Evolutionary conservation across 2,888 invertebrate species (phyloP).

Genomic region (Cryptocheilus praepositus): DNA sequence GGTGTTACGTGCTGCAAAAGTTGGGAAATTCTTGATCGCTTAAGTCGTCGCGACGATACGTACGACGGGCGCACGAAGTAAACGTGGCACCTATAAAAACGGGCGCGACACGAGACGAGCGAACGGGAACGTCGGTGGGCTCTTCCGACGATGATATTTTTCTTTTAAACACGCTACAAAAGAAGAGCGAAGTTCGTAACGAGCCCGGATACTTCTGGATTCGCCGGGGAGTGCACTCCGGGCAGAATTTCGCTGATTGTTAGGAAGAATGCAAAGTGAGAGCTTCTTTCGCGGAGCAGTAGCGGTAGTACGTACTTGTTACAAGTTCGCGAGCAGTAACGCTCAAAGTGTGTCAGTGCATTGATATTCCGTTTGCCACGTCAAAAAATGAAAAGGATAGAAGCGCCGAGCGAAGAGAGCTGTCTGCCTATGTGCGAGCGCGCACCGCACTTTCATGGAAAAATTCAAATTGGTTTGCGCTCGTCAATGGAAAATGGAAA

Average conservation of each 20-base stretch:
- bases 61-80: too few species aligned
- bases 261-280: slow-evolving; percentile 29
- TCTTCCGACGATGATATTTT: slow-evolving; percentile 21
- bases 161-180: slow-evolving; percentile 21
- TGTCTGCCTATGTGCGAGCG: too few species aligned
- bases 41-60: too few species aligned
- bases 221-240: slow-evolving; percentile 26
- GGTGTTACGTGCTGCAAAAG: too few species aligned
- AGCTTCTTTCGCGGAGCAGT: slow-evolving; percentile 19
- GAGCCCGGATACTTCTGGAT: slow-evolving; percentile 36
- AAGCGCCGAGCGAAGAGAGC: too few species aligned
- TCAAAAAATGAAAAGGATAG: not conserved
- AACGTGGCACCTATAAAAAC: too few species aligned
- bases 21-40: too few species aligned
- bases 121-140: not conserved
- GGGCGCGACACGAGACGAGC: too few species aligned
- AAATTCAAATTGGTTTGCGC: too few species aligned
- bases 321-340: slow-evolving; percentile 13
- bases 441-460: too few species aligned
- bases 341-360: slow-evolving; percentile 6
- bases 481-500: too few species aligned
- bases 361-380: slow-evolving; percentile 1
- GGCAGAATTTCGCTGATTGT: slow-evolving; percentile 21
- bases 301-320: slow-evolving; percentile 17
- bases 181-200: slow-evolving; percentile 32